Evolutionary conservation across 2,113 vertebrate species (phyloP).

Genomic region (Corvus hawaiiensis): DNA sequence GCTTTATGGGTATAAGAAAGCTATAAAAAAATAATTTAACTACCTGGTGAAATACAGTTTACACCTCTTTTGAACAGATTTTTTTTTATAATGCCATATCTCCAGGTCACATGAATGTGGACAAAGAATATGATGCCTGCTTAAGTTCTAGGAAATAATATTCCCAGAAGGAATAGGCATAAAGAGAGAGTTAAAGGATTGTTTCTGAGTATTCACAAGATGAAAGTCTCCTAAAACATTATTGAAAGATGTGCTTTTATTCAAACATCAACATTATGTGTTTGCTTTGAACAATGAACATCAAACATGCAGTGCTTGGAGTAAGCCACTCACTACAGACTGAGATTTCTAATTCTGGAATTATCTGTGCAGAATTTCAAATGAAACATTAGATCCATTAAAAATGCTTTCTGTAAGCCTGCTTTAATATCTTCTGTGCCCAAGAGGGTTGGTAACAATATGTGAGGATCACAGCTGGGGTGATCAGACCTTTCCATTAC

Average conservation of each 20-base stretch:
- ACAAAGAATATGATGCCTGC: neutral
- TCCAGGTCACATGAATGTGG: neutral
- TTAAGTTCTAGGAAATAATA: neutral
- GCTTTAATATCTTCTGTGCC: neutral
- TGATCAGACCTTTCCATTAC: constrained; percentile 29
- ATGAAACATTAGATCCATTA: neutral
- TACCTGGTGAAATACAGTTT: neutral
- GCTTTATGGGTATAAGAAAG: neutral
- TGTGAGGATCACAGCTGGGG: neutral
- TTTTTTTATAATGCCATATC: neutral
- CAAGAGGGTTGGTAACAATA: neutral
- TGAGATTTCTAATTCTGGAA: neutral
- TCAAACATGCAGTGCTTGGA: neutral
- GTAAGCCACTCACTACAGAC: neutral
- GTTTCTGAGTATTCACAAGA: neutral
- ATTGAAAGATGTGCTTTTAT: neutral
- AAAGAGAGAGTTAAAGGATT: neutral
- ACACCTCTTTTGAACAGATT: neutral
- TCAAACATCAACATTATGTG: neutral
- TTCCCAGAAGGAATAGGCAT: neutral
- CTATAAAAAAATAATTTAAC: neutral
- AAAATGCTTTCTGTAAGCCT: neutral
- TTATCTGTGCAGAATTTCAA: neutral
- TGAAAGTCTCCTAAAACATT: neutral
- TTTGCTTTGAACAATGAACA: neutral